Conservation (phyloP, 1,140 invertebrate species). For the Armadillidium nasatum region DNA sequence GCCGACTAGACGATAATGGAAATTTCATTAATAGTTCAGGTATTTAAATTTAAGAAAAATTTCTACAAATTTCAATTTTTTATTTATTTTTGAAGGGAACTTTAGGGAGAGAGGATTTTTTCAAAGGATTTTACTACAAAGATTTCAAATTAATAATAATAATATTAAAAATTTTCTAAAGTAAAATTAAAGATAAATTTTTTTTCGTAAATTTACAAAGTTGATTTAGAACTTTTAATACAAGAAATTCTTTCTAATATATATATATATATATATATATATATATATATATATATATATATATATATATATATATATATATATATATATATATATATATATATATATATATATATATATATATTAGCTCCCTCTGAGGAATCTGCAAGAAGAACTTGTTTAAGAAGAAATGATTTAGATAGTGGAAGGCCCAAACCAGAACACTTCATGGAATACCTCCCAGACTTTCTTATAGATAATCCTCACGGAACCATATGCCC, state of each 20-base stretch:
- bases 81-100: too few species aligned
- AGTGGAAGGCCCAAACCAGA: conserved; percentile 49
- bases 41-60: neutral
- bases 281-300: neutral
- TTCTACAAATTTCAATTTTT: too few species aligned
- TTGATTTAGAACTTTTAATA: too few species aligned
- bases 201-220: too few species aligned
- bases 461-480: conserved; percentile 73
- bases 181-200: too few species aligned
- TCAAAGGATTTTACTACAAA: too few species aligned
- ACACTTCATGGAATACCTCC: conserved; percentile 68
- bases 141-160: too few species aligned
- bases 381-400: conserved; percentile 18
- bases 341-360: neutral
- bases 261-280: neutral
- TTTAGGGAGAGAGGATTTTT: too few species aligned
- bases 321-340: conserved; percentile 10
- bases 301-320: conserved; percentile 7
- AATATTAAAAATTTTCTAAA: too few species aligned
- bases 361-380: conserved; percentile 12
- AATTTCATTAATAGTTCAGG: neutral
- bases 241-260: too few species aligned
- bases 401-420: conserved; percentile 19
- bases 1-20: neutral
- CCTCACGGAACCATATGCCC: conserved; percentile 66